phyloP scores from a whole-genome alignment of 2,888 invertebrate species.

The Cosmopolites sordidus region DNA sequence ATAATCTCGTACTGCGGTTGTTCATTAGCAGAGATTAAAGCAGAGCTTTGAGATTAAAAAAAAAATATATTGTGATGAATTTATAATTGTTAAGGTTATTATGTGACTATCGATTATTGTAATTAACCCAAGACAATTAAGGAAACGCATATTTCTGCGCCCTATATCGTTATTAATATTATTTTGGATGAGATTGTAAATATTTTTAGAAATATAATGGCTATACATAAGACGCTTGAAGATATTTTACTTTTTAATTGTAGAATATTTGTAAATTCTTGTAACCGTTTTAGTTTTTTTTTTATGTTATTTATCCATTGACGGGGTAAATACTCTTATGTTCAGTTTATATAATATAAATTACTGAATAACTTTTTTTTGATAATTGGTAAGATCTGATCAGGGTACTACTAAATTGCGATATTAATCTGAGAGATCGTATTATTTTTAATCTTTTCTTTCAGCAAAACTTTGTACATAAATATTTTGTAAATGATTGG shows the following conservation, averaged over 20 bases:
- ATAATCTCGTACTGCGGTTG: too few species aligned
- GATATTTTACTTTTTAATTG: slow-evolving; percentile 20
- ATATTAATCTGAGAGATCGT: background rate
- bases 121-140: too few species aligned
- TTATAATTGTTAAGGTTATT: slow-evolving; percentile 21
- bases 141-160: background rate
- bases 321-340: background rate
- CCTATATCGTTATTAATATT: slow-evolving; percentile 11
- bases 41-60: slow-evolving; percentile 11
- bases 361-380: background rate
- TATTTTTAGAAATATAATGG: slow-evolving; percentile 24
- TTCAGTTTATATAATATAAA: background rate
- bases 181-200: slow-evolving; percentile 23
- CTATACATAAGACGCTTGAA: slow-evolving; percentile 16
- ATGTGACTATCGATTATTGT: background rate
- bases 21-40: too few species aligned
- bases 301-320: background rate
- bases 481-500: background rate
- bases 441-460: background rate
- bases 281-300: background rate
- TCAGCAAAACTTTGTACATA: background rate
- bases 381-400: background rate
- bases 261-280: background rate
- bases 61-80: slow-evolving; percentile 24
- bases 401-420: background rate